A percentile compares a stretch with the other conserved stretches of the same genome.
Conservation (phyloP, 2,797 vertebrate species). For the Coendou prehensilis region DNA sequence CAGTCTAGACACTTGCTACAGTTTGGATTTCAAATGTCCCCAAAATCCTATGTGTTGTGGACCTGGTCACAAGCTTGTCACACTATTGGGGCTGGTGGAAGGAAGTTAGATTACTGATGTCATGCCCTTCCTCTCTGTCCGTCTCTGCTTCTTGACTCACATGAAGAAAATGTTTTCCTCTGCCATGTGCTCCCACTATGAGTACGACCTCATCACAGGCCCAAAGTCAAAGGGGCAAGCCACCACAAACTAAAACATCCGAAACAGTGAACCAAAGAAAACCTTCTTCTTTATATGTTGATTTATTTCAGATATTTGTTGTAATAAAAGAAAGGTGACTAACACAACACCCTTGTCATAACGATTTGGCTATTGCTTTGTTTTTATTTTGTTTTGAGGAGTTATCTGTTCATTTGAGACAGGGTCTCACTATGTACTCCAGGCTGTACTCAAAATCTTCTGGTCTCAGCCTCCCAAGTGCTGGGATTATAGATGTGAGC, state of each 20-base stretch:
- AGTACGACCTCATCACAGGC: background rate
- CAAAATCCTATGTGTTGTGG: background rate
- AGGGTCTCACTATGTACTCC: background rate
- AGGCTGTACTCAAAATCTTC: background rate
- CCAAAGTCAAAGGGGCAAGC: background rate
- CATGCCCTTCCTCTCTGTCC: background rate
- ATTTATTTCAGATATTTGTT: background rate
- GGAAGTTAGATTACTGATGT: background rate
- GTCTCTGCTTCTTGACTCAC: background rate
- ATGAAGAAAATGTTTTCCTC: background rate
- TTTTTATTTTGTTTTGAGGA: background rate
- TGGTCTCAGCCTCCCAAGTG: background rate
- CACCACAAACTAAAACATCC: background rate
- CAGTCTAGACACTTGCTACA: background rate
- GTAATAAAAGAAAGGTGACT: background rate
- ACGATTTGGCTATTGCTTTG: background rate
- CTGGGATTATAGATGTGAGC: background rate
- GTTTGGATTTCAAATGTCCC: background rate
- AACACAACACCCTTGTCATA: background rate
- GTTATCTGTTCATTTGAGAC: background rate
- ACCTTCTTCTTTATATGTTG: background rate
- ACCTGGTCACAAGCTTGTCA: background rate
- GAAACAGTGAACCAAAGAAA: background rate
- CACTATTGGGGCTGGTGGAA: background rate
- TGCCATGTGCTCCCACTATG: background rate